Conservation (phyloP, 2,113 vertebrate genomes). For the Girardinichthys multiradiatus region DNA sequence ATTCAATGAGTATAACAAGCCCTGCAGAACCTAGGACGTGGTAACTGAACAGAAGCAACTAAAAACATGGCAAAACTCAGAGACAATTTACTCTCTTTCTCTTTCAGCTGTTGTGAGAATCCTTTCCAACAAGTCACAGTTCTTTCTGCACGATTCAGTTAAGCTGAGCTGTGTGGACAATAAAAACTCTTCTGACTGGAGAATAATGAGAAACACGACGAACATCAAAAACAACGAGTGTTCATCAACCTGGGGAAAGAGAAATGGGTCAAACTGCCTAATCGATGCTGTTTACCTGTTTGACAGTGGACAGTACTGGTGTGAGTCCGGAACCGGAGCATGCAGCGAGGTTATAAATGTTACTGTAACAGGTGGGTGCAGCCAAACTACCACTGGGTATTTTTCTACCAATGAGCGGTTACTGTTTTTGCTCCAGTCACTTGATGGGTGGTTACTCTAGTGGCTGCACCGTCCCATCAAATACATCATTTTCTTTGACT, state of each 20-base stretch:
- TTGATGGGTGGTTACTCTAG: too few relatives aligned
- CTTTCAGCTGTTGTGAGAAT: conserved; percentile 18
- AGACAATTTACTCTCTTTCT: background rate
- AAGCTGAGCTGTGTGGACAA: background rate
- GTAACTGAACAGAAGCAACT: background rate
- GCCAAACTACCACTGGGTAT: background rate
- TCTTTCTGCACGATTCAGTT: accelerated
- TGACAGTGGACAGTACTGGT: conserved; percentile 21
- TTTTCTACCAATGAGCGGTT: background rate
- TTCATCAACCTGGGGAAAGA: background rate
- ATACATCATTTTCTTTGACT: too few relatives aligned
- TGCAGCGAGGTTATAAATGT: conserved; percentile 10
- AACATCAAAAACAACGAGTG: background rate
- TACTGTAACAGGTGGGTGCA: background rate
- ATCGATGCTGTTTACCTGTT: background rate
- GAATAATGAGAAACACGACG: conserved; percentile 9
- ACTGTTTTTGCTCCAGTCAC: too few relatives aligned
- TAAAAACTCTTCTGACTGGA: background rate
- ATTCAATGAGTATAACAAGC: too few relatives aligned
- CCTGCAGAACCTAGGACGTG: background rate
- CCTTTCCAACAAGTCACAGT: conserved; percentile 6
- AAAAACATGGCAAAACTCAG: background rate
- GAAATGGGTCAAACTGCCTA: conserved; percentile 1
- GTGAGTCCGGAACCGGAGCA: background rate
- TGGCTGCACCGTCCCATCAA: too few relatives aligned